Base-by-base conservation (phyloP, 2,797 vertebrate species). In the Schizopygopsis pylzovi region DNA sequence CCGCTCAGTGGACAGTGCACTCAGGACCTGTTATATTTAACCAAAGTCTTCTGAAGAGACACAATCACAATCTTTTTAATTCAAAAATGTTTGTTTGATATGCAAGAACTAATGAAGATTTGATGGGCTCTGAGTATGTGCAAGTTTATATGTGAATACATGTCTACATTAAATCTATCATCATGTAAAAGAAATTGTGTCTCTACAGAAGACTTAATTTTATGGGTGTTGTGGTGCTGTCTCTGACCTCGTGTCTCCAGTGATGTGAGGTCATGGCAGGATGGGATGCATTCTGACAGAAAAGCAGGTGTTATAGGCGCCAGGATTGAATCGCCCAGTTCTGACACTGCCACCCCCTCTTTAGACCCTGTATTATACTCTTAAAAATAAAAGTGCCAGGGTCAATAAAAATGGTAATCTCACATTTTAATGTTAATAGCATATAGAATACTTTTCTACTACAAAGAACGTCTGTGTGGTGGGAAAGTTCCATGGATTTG, bases 261-360 rank as follows among this genome's bases (percentile, higher is more conserved):
- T 45, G 43, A 83, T 1, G 0, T 49, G 43, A 75, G 28, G 8
- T 83, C 56, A 33, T 25, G 20, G 28, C 65, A 59, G 25, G 25
- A 28, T 28, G 25, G 72, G 85, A 86, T 59, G 59, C 43, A 78
- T 76, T 86, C 39, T 81, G 52, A 85, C 52, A 81, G 72, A 87
- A 33, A 33, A 75, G 61, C 79, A 85, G 63, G 71, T 87, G 73
- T 73, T 85, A 63, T 33, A 77, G 79, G 72, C 8, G 79, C 79
- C 72, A 37, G 37, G 28, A 43, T 59, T 45, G 81, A 79, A 16
- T 7, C 13, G 2, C 59, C 13, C 61, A 76, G 70, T 81, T 84
- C 61, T 78, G 79, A 81, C 15, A 61, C 67, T 12, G 39, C 20
- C 8, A 56, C 20, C 77, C 49, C 13, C 72, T n/a, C 56, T 80